Conservation (phyloP, 2,113 vertebrate genomes). For the Morone chrysops region DNA sequence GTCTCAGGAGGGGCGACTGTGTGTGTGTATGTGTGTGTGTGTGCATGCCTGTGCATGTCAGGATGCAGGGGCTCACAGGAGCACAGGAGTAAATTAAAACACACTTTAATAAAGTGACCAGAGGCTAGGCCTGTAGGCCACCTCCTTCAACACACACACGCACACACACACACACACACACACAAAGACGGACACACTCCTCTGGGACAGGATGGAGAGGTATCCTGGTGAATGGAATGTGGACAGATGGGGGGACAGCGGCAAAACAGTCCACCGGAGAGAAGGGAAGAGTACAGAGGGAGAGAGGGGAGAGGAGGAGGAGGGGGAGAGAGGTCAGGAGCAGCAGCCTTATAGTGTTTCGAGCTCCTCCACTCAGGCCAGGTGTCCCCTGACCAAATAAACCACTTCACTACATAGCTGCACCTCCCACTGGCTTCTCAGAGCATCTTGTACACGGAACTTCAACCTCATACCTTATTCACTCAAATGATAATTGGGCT, state of each 20-base stretch:
- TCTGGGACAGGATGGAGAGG: slow-evolving; percentile 85
- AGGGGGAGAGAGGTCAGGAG: slow-evolving; percentile 63
- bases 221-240: slow-evolving; percentile 89
- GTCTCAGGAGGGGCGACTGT: slow-evolving; percentile 82
- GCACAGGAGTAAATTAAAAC: slow-evolving; percentile 90
- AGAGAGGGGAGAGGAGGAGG: slow-evolving; percentile 3
- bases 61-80: slow-evolving; percentile 74
- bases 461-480: slow-evolving; percentile 17
- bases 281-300: slow-evolving; percentile 42
- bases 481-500: background rate
- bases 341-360: slow-evolving; percentile 66
- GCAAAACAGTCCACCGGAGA: slow-evolving; percentile 71
- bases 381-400: slow-evolving; percentile 78
- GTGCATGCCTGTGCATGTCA: slow-evolving; percentile 49
- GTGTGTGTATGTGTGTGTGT: slow-evolving; percentile 48
- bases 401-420: slow-evolving; percentile 53
- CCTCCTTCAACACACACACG: slow-evolving; percentile 61
- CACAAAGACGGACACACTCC: slow-evolving; percentile 73
- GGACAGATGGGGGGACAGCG: slow-evolving; percentile 72
- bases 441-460: slow-evolving; percentile 23
- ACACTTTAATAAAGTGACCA: slow-evolving; percentile 88
- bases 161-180: slow-evolving; percentile 68
- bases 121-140: slow-evolving; percentile 79
- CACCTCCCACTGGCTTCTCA: slow-evolving; percentile 57
- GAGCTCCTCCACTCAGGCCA: slow-evolving; percentile 66